These are phyloP conservation scores for Acipenser transmontanus DNA, from an alignment of 2,797 vertebrate genomes.

Conservation along the genomic window DNA sequence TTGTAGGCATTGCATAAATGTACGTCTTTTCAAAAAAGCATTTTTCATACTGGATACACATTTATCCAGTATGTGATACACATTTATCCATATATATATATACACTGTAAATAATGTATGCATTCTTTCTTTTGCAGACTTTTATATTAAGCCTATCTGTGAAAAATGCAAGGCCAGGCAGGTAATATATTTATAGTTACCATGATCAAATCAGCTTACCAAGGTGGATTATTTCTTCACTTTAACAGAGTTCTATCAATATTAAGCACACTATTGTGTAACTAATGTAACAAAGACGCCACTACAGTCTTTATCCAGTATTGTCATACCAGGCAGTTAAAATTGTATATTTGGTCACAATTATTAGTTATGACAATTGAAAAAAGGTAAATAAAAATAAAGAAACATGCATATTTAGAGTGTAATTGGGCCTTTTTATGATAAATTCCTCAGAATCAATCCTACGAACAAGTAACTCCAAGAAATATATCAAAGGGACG, in stretches of 20 bases:
- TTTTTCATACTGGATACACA: too few species aligned
- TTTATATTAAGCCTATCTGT: slow-evolving; percentile 19
- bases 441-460: slow-evolving; percentile 54
- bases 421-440: background rate
- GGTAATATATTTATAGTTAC: slow-evolving; percentile 16
- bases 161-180: slow-evolving; percentile 24
- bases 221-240: too few species aligned
- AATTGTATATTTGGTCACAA: too few species aligned
- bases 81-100: background rate
- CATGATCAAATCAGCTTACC: too few species aligned
- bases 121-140: slow-evolving; percentile 14
- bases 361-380: background rate
- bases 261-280: too few species aligned
- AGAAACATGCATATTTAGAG: background rate
- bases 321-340: too few species aligned
- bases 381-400: background rate
- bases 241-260: too few species aligned
- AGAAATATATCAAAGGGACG: slow-evolving; percentile 60
- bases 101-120: background rate
- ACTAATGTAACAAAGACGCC: too few species aligned
- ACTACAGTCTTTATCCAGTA: too few species aligned
- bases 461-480: slow-evolving; percentile 63
- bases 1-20: too few species aligned
- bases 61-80: too few species aligned
- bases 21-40: too few species aligned